A percentile compares a stretch with the other conserved stretches of the same genome.
These are phyloP conservation scores for Mus spicilegus DNA, from an alignment of 2,113 vertebrate genomes.

Conservation along the genomic window DNA sequence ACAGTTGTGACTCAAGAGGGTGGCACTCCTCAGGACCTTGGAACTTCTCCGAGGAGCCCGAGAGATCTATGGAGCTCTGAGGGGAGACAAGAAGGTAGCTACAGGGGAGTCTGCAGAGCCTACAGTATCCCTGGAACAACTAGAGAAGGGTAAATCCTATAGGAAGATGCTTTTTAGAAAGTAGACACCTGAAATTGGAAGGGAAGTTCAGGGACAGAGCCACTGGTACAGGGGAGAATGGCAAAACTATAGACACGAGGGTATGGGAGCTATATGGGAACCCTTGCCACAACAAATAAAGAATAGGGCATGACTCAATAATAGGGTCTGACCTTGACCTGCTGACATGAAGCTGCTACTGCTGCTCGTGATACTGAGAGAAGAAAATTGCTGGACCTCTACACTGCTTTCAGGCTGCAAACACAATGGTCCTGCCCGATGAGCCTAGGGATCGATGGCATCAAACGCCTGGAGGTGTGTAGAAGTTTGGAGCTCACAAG, in stretches of 20 bases:
- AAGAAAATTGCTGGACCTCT: not conserved
- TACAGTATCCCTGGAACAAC: not conserved
- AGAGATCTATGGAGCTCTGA: not conserved
- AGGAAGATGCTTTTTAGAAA: not conserved
- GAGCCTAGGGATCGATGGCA: not conserved
- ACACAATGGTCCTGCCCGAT: not conserved
- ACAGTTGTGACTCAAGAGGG: not conserved
- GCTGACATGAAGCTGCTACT: not conserved
- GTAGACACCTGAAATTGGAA: not conserved
- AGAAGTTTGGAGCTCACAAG: not conserved
- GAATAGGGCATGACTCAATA: not conserved
- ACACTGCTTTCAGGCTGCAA: not conserved
- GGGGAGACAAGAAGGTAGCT: not conserved
- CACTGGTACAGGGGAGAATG: not conserved
- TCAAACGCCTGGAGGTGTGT: not conserved
- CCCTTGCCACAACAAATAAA: not conserved
- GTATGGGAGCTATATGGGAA: not conserved
- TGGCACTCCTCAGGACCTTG: not conserved
- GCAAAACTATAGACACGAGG: not conserved
- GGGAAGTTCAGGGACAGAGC: not conserved
- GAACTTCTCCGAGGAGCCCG: not conserved
- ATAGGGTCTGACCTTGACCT: not conserved
- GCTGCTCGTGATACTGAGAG: not conserved
- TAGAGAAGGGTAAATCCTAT: not conserved
- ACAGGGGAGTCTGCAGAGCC: not conserved